Conservation (phyloP, 2,888 invertebrate species). For the Chalcosyrphus nemorum region DNA sequence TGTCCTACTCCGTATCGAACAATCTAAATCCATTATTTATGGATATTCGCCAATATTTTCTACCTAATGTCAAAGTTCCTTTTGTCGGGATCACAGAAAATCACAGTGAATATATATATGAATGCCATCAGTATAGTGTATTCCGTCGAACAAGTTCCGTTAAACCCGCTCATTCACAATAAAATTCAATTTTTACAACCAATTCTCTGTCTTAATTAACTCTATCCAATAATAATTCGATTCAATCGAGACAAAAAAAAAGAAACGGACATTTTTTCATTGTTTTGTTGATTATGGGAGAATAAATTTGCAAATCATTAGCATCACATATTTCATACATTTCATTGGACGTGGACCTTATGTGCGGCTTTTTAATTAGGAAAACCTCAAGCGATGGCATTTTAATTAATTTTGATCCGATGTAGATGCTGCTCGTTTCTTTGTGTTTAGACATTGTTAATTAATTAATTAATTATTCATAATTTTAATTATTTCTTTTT, state of each 20-base stretch:
- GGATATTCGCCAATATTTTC: neutral
- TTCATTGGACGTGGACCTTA: neutral
- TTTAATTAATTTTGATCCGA: slow-evolving; percentile 32
- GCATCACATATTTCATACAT: slow-evolving; percentile 2
- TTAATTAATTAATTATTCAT: slow-evolving; percentile 34
- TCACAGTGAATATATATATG: neutral
- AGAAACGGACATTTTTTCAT: slow-evolving; percentile 25
- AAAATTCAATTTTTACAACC: slow-evolving; percentile 16
- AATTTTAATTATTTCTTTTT: slow-evolving; percentile 6
- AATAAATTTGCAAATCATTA: slow-evolving; percentile 59
- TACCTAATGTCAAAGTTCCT: slow-evolving; percentile 4
- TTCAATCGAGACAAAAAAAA: slow-evolving; percentile 1
- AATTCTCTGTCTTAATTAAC: slow-evolving; percentile 24
- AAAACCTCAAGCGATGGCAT: slow-evolving; percentile 11
- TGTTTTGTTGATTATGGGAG: slow-evolving; percentile 50
- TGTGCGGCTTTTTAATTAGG: slow-evolving; percentile 26
- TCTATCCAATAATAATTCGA: neutral
- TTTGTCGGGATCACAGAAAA: neutral
- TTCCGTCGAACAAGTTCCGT: too few relatives aligned
- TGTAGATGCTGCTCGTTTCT: neutral
- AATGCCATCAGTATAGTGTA: too few relatives aligned
- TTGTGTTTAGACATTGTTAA: neutral
- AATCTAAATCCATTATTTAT: neutral
- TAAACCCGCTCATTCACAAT: neutral
- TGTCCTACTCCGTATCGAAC: neutral